These are phyloP conservation scores for Hipposideros armiger DNA, from an alignment of 2,113 vertebrate genomes.

Conservation along the genomic window DNA sequence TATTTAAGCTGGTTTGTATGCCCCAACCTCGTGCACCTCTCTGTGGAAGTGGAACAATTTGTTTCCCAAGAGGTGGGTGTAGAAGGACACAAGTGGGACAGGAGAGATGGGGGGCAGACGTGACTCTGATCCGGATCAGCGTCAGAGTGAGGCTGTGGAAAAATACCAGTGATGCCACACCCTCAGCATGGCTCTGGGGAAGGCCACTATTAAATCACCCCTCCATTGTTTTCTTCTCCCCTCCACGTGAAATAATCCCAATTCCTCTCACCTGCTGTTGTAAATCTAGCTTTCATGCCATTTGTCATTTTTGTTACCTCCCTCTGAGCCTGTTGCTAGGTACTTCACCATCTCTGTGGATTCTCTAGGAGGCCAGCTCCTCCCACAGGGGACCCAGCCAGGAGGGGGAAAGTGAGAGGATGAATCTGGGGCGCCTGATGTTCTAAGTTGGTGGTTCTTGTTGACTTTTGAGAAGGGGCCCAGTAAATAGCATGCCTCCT, in stretches of 20 bases:
- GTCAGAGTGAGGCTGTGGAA: conserved; percentile 65
- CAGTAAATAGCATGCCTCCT: background rate
- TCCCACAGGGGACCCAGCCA: background rate
- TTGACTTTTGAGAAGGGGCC: background rate
- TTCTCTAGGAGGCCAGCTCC: background rate
- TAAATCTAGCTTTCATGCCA: background rate
- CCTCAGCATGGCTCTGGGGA: background rate
- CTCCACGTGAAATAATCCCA: background rate
- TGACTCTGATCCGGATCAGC: background rate
- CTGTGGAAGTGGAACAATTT: conserved; percentile 39
- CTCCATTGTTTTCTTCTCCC: background rate
- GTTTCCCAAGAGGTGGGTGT: conserved; percentile 32
- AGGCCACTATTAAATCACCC: conserved; percentile 25
- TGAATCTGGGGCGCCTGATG: background rate
- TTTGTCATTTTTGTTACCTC: background rate
- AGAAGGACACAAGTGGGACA: background rate
- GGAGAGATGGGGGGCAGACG: background rate
- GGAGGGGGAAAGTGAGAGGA: background rate
- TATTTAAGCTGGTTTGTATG: background rate
- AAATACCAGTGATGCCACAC: conserved; percentile 67
- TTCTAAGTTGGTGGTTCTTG: background rate
- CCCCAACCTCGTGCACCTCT: background rate
- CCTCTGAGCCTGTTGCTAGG: background rate
- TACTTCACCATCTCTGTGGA: background rate
- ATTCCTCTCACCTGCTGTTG: background rate